These are phyloP conservation scores for Corvus moneduloides DNA, from an alignment of 2,113 vertebrate genomes.

Conservation along the genomic window DNA sequence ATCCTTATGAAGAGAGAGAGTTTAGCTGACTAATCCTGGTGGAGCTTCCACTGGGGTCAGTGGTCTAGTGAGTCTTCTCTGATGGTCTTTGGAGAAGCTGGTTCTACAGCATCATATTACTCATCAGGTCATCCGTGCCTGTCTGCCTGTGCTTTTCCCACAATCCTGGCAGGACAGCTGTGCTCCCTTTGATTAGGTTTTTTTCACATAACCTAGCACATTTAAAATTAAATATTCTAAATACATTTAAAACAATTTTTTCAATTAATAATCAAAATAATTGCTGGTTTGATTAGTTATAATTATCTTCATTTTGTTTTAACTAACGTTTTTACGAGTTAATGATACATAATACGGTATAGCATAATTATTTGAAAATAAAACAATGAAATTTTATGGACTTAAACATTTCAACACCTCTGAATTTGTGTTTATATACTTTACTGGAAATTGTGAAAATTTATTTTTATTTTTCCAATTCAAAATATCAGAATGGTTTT, in stretches of 20 bases:
- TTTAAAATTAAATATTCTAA: not conserved
- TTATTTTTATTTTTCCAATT: not conserved
- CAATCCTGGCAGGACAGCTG: not conserved
- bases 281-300: not conserved
- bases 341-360: not conserved
- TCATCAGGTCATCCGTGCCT: not conserved
- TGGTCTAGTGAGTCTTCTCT: not conserved
- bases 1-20: too few species aligned
- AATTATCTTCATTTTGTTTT: not conserved
- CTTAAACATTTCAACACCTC: not conserved
- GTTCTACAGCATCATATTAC: fast-evolving
- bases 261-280: not conserved
- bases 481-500: not conserved
- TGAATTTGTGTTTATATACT: not conserved
- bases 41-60: not conserved
- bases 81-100: not conserved
- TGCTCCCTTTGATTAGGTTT: not conserved
- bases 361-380: not conserved
- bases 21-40: not conserved
- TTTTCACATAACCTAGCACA: not conserved
- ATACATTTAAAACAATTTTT: not conserved
- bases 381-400: not conserved
- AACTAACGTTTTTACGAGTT: not conserved
- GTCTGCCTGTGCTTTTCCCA: not conserved
- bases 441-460: not conserved